Conservation (phyloP, 2,888 invertebrate species). For the Diabrotica balteata region DNA sequence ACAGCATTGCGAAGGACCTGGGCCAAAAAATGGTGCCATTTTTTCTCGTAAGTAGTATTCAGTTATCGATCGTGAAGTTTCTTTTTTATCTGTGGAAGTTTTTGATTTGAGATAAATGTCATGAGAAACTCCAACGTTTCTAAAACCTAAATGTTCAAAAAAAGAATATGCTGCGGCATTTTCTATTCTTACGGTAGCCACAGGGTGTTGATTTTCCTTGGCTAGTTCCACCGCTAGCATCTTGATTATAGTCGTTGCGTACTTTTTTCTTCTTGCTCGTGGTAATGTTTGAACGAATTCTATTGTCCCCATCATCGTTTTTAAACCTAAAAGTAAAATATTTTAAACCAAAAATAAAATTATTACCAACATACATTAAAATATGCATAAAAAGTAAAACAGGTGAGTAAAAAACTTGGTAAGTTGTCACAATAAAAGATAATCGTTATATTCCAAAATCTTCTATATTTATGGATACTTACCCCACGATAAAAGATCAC, state of each 20-base stretch:
- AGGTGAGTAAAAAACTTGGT: too few relatives aligned
- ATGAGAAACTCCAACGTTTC: not conserved
- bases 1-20: too few relatives aligned
- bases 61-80: not conserved
- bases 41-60: too few relatives aligned
- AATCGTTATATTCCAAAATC: too few relatives aligned
- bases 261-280: not conserved
- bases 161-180: not conserved
- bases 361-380: too few relatives aligned
- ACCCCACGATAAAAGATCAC: not conserved
- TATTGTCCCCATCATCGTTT: not conserved
- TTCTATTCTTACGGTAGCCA: not conserved
- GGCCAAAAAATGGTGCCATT: too few relatives aligned
- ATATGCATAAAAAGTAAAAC: too few relatives aligned
- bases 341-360: not conserved
- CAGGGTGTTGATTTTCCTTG: not conserved
- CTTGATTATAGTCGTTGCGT: not conserved
- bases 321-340: not conserved
- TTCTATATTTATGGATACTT: not conserved
- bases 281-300: not conserved
- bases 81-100: not conserved
- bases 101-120: not conserved
- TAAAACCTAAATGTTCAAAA: not conserved
- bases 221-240: not conserved
- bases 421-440: too few relatives aligned